A percentile compares a stretch with the other conserved stretches of the same genome.
phyloP scores from a whole-genome alignment of 2,113 vertebrate genomes.

The Balaenoptera acutorostrata region DNA sequence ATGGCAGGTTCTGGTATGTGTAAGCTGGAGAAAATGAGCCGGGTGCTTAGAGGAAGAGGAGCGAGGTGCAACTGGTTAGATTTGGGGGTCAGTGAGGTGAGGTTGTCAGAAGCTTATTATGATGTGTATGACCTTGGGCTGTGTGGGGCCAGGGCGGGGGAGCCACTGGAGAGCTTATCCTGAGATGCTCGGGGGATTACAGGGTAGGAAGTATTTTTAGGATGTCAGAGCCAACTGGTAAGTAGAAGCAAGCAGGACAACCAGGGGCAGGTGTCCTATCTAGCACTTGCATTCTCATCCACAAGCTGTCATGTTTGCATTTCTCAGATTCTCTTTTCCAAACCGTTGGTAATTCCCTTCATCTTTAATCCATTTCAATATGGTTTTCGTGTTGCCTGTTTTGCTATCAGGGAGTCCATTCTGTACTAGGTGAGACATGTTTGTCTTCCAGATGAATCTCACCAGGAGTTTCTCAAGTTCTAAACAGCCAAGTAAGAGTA shows the following conservation, averaged over 20 bases:
- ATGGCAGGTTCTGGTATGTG: not conserved
- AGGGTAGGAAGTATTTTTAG: not conserved
- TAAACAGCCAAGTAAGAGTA: not conserved
- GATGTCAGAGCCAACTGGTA: not conserved
- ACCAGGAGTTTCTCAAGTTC: not conserved
- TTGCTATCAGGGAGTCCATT: not conserved
- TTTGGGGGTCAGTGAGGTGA: not conserved
- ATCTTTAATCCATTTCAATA: not conserved
- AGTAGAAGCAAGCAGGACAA: not conserved
- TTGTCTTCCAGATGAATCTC: not conserved
- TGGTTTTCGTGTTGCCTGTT: not conserved
- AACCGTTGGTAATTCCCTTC: not conserved
- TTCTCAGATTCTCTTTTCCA: not conserved
- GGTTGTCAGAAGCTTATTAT: not conserved
- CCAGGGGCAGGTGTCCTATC: not conserved
- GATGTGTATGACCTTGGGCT: not conserved
- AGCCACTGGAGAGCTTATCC: not conserved
- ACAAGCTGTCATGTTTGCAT: fast-evolving
- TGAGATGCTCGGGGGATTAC: not conserved
- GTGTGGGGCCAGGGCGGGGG: fast-evolving
- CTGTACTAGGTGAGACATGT: not conserved
- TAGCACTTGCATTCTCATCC: too few species aligned
- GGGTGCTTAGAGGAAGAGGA: not conserved
- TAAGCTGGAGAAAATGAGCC: not conserved
- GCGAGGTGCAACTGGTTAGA: not conserved